phyloP scores from a whole-genome alignment of 2,797 vertebrate species.

The Chaetodon trifasciatus region DNA sequence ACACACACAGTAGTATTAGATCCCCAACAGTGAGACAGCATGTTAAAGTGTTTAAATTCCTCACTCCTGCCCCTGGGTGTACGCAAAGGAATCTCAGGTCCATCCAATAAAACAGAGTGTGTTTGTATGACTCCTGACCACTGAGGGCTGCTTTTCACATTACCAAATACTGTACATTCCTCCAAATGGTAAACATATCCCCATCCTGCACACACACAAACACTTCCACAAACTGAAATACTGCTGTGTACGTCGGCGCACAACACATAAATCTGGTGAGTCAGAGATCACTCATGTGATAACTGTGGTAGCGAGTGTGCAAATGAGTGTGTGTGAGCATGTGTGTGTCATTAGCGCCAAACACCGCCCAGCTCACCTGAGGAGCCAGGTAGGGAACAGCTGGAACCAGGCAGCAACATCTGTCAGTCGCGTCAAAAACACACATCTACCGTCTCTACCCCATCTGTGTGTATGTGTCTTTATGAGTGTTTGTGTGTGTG shows the following conservation, averaged over 20 bases:
- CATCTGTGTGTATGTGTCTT: conserved; percentile 20
- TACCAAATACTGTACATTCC: conserved; percentile 85
- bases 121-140: conserved; percentile 78
- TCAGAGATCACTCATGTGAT: conserved; percentile 53
- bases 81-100: conserved; percentile 56
- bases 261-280: conserved; percentile 68
- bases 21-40: conserved; percentile 47
- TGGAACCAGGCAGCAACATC: conserved; percentile 69
- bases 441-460: conserved; percentile 45
- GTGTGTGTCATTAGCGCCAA: conserved; percentile 59
- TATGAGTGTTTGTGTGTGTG: conserved; percentile 11
- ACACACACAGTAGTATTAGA: conserved; percentile 19
- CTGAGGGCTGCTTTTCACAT: conserved; percentile 78
- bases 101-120: conserved; percentile 74
- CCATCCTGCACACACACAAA: conserved; percentile 12
- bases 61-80: conserved; percentile 40
- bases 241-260: conserved; percentile 44
- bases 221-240: conserved; percentile 39
- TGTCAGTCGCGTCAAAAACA: conserved; percentile 60
- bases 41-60: conserved; percentile 59
- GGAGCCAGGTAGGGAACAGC: conserved; percentile 65
- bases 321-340: conserved; percentile 58
- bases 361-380: conserved; percentile 45
- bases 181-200: conserved; percentile 81
- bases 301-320: conserved; percentile 36